Conservation (phyloP, 2,888 invertebrate species). For the Machimus atricapillus region DNA sequence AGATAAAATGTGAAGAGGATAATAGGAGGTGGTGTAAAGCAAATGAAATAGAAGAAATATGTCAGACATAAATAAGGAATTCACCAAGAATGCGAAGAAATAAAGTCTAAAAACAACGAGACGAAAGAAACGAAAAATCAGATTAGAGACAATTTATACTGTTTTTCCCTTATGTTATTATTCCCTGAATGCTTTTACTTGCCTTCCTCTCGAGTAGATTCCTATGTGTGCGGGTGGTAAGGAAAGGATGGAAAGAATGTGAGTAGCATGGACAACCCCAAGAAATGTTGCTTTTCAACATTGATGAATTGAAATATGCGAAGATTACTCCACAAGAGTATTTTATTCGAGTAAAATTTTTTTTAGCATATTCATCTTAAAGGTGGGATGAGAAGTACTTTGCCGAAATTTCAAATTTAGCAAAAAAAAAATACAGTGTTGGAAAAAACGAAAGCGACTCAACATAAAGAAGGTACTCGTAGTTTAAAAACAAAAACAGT, state of each 20-base stretch:
- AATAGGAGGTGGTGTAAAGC: background rate
- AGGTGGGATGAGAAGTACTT: too few species aligned
- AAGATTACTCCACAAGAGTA: background rate
- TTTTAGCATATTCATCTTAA: background rate
- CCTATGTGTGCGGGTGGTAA: background rate
- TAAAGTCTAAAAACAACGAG: background rate
- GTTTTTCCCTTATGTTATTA: conserved; percentile 36
- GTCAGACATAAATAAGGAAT: conserved; percentile 29
- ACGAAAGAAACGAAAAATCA: conserved; percentile 30
- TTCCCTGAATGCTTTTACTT: background rate
- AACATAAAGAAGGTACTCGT: too few species aligned
- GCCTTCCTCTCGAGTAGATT: background rate
- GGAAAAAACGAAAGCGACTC: too few species aligned
- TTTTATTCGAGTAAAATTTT: background rate
- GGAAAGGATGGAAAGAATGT: background rate
- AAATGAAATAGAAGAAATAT: conserved; percentile 30
- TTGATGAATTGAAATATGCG: conserved; percentile 35
- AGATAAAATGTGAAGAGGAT: conserved; percentile 12
- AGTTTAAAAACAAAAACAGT: too few species aligned
- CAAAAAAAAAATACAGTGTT: too few species aligned
- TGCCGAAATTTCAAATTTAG: too few species aligned
- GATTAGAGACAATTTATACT: conserved; percentile 43
- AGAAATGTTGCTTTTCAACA: conserved; percentile 27
- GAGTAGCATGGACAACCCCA: background rate
- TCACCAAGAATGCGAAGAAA: background rate